A percentile compares a stretch with the other conserved stretches of the same genome.
phyloP scores from a whole-genome alignment of 2,888 invertebrate species.

The Hipparchia semele region DNA sequence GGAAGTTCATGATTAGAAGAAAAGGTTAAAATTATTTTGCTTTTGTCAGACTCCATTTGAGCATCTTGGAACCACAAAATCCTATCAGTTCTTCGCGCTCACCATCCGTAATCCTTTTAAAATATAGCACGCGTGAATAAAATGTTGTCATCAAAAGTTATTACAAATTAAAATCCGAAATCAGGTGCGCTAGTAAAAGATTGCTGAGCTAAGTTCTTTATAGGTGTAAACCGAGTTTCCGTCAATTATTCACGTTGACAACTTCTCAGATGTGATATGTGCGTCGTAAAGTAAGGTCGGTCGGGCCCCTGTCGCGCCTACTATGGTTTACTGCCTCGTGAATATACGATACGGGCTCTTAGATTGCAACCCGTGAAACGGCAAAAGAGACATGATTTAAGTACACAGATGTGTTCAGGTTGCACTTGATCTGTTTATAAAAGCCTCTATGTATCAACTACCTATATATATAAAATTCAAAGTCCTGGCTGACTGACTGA shows the following conservation, averaged over 20 bases:
- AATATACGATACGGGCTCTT: conserved; percentile 21
- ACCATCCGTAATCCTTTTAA: too few relatives aligned
- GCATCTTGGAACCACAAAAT: too few relatives aligned
- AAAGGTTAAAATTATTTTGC: too few relatives aligned
- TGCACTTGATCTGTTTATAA: neutral
- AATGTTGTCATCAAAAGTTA: too few relatives aligned
- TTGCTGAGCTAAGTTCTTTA: conserved; percentile 3
- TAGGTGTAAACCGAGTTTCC: conserved; percentile 2
- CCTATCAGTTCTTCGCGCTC: too few relatives aligned
- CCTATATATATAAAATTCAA: too few relatives aligned
- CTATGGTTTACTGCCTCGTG: conserved; percentile 31
- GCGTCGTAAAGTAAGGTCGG: conserved; percentile 18
- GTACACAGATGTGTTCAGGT: neutral
- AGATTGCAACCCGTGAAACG: neutral
- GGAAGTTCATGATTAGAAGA: too few relatives aligned
- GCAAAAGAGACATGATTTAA: neutral
- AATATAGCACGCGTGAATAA: too few relatives aligned
- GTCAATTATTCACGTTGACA: conserved; percentile 12
- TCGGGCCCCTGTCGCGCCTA: conserved; percentile 15
- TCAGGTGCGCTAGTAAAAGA: neutral
- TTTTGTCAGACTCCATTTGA: too few relatives aligned
- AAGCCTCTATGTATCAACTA: too few relatives aligned
- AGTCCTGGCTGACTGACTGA: too few relatives aligned
- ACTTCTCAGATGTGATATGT: conserved; percentile 15
- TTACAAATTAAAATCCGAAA: neutral